Conservation (phyloP, 2,113 vertebrate species). For the Seriola aureovittata region DNA sequence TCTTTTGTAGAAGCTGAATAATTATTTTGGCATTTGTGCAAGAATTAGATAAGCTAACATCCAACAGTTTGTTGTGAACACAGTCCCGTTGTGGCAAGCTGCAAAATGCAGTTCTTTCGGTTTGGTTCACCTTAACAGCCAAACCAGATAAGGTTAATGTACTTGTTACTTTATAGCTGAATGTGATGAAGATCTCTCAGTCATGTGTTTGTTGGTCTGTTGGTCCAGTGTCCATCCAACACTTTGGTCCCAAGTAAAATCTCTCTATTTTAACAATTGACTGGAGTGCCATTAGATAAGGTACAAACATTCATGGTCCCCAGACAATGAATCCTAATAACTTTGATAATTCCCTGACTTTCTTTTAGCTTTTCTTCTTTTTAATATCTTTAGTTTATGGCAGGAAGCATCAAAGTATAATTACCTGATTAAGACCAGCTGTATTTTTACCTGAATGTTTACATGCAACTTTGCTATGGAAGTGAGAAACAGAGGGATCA, state of each 20-base stretch:
- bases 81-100: background rate
- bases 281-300: slow-evolving; percentile 39
- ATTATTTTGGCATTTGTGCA: background rate
- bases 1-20: background rate
- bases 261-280: slow-evolving; percentile 51
- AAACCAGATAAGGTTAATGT: background rate
- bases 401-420: background rate
- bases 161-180: background rate
- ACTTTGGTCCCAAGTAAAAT: slow-evolving; percentile 26
- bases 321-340: slow-evolving; percentile 49
- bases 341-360: slow-evolving; percentile 38
- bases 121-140: background rate
- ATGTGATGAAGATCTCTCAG: background rate
- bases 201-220: slow-evolving; percentile 22
- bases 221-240: slow-evolving; percentile 31
- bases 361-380: slow-evolving; percentile 41
- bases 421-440: background rate
- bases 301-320: slow-evolving; percentile 21
- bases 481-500: background rate
- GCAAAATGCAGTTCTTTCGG: background rate
- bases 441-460: background rate
- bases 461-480: background rate
- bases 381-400: slow-evolving; percentile 26
- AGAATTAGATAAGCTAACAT: background rate
- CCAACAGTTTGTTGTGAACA: background rate